Base-by-base conservation (phyloP, 2,113 vertebrate species). In the Lasiurus borealis region DNA sequence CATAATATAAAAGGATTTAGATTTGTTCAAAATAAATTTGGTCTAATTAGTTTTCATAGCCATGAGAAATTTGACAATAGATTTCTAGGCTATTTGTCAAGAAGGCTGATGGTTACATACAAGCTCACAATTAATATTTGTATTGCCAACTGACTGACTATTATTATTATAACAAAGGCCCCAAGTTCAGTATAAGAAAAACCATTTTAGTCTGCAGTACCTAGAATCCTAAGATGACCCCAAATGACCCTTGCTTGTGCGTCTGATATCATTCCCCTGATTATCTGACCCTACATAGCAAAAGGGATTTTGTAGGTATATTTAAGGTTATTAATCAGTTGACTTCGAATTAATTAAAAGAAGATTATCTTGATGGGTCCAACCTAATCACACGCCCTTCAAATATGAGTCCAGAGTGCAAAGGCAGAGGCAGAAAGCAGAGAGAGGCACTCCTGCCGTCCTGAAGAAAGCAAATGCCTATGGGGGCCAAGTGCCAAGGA, bases 121-220 rank as follows among this genome's bases (percentile, higher is more conserved):
- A 84, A 76, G 62, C 59, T 90, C 75, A 90, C 12, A 69, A 72
- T 68, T 85, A 18, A 68, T 46, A 92, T 54, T 86, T 86, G 76
- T 64, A 72, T 27, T 89, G 68, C 15, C 52, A 19, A 80, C 23
- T 21, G 21, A n/a, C n/a, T n/a, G n/a, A 68, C 48, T 59, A 90
- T 48, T 66, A 90, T 82, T 64, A 72, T 29, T 81, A 83, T 64
- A 83, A 46, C 29, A 88, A 0, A 82, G 36, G 23, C 31, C 80
- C 76, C 80, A 46, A 68, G 25, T 82, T 89, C 85, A 93, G 15
- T 87, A 31, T 27, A 72, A 91, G 72, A 62, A 91, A 88, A 71
- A 27, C 2, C 44, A 40, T 50, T 29, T 75, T 76, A 69, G 40
- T 66, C 16, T 10, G 2, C 52, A 36, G 52, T 21, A 59, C 11